These are phyloP conservation scores for human (Homo sapiens) DNA, from an alignment of 2,113 vertebrate genomes.

Conservation along the genomic window GRCh38 chr12:123130001-123130500, in stretches of 20 bases:
- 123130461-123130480: neutral
- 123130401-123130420: neutral
- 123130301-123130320: neutral
- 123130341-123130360: neutral
- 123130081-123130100: too few species aligned
- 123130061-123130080: too few species aligned
- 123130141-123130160: neutral
- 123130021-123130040: too few species aligned
- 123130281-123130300: neutral
- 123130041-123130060: too few species aligned
- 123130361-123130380: neutral
- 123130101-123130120: too few species aligned
- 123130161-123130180: neutral
- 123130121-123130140: neutral
- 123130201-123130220: constrained; percentile 4
- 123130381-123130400: neutral
- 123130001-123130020: too few species aligned
- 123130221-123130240: neutral
- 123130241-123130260: neutral
- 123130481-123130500: neutral
- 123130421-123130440: neutral
- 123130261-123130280: neutral
- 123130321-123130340: neutral
- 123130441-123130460: neutral
- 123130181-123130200: neutral